These are phyloP conservation scores for Nineta flava DNA, from an alignment of 2,888 invertebrate species.

Conservation along the genomic window DNA sequence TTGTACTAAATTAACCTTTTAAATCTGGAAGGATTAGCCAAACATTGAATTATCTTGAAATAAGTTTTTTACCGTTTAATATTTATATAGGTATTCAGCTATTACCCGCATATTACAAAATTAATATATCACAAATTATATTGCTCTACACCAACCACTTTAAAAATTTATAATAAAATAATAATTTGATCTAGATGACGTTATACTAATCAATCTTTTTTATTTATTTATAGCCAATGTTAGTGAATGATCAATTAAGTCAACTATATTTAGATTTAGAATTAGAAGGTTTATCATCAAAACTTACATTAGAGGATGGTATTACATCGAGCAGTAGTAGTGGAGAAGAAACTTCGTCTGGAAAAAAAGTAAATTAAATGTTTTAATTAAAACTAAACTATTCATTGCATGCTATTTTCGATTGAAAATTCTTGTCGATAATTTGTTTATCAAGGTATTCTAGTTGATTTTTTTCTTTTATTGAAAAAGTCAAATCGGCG, in stretches of 20 bases:
- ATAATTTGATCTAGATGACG: too few relatives aligned
- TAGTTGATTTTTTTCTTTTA: too few relatives aligned
- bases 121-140: too few relatives aligned
- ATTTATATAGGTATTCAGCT: too few relatives aligned
- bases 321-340: conserved; percentile 35
- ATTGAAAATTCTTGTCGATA: background rate
- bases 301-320: conserved; percentile 45
- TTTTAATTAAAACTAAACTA: background rate
- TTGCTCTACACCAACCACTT: too few relatives aligned
- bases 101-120: too few relatives aligned
- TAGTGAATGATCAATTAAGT: conserved; percentile 56
- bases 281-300: conserved; percentile 39
- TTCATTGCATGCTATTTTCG: background rate
- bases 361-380: conserved; percentile 20
- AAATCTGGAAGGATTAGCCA: too few relatives aligned
- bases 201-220: conserved; percentile 3
- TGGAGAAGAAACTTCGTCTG: conserved; percentile 20
- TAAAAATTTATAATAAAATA: too few relatives aligned
- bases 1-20: too few relatives aligned
- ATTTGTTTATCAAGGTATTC: background rate
- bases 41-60: too few relatives aligned
- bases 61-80: too few relatives aligned
- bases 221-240: conserved; percentile 34
- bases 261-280: conserved; percentile 55
- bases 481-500: too few relatives aligned